phyloP scores from a whole-genome alignment of 1,140 invertebrate genomes.

The Dendroctonus ponderosae region DNA sequence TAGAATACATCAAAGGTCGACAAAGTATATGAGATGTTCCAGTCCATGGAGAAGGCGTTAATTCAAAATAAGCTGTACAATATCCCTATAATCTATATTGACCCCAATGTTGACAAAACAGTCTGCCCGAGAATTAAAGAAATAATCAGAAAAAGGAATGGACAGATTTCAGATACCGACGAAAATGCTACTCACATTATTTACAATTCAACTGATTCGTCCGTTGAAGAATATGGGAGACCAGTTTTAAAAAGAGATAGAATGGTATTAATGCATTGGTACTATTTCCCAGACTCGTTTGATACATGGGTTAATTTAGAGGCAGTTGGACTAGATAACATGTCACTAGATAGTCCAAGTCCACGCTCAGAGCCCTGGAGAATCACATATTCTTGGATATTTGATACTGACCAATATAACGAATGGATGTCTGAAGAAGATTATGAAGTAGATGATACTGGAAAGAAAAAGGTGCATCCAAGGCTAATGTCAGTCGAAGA shows the following conservation, averaged over 20 bases:
- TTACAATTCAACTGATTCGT: constrained; percentile 77
- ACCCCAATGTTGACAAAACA: constrained; percentile 83
- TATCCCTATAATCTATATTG: constrained; percentile 77
- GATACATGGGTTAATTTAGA: constrained; percentile 85
- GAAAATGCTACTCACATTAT: constrained; percentile 89
- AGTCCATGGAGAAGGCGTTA: constrained; percentile 85
- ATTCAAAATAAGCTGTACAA: constrained; percentile 77
- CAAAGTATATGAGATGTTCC: constrained; percentile 90
- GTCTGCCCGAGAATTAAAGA: constrained; percentile 81
- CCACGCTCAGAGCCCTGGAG: constrained; percentile 62
- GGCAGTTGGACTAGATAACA: constrained; percentile 60
- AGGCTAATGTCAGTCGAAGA: constrained; percentile 79
- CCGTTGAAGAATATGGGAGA: constrained; percentile 89
- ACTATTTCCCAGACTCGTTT: constrained; percentile 88
- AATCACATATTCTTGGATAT: constrained; percentile 82
- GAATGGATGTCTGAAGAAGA: constrained; percentile 99
- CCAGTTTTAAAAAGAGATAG: constrained; percentile 77
- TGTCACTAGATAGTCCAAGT: constrained; percentile 54
- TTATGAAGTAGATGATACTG: constrained; percentile 88
- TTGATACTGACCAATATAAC: constrained; percentile 92
- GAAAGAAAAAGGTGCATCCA: constrained; percentile 79
- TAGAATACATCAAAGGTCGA: constrained; percentile 88
- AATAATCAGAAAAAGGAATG: constrained; percentile 85
- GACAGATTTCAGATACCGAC: constrained; percentile 75
- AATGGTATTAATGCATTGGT: constrained; percentile 88